These are phyloP conservation scores for Cebidichthys violaceus DNA, from an alignment of 2,113 vertebrate genomes.

Conservation along the genomic window DNA sequence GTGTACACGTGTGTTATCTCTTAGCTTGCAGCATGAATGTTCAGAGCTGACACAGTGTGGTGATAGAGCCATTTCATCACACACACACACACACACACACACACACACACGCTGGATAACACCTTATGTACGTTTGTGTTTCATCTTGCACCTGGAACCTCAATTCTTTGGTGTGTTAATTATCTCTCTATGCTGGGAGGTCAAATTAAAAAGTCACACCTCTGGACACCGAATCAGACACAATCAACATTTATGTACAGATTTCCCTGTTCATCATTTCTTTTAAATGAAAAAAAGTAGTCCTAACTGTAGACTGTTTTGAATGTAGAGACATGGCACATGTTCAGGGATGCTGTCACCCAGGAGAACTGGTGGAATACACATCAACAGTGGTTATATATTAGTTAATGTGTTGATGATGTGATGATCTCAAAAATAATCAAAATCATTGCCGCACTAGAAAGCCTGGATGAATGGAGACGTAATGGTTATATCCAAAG, in stretches of 20 bases:
- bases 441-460: too few species aligned
- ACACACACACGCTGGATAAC: background rate
- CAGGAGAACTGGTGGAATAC: too few species aligned
- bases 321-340: background rate
- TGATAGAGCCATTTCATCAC: conserved; percentile 30
- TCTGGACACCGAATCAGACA: background rate
- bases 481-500: too few species aligned
- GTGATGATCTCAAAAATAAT: too few species aligned
- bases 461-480: too few species aligned
- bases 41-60: conserved; percentile 1
- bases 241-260: background rate
- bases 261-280: background rate
- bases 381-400: too few species aligned
- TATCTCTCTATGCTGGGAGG: background rate
- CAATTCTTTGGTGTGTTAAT: conserved; percentile 12
- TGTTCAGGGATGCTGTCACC: too few species aligned
- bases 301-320: background rate
- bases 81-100: background rate
- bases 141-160: background rate
- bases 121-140: background rate
- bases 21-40: conserved; percentile 29
- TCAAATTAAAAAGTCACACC: conserved; percentile 15
- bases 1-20: conserved; percentile 32
- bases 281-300: background rate
- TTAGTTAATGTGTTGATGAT: too few species aligned